Conservation (phyloP, 2,888 invertebrate genomes). For the Melieria crassipennis region DNA sequence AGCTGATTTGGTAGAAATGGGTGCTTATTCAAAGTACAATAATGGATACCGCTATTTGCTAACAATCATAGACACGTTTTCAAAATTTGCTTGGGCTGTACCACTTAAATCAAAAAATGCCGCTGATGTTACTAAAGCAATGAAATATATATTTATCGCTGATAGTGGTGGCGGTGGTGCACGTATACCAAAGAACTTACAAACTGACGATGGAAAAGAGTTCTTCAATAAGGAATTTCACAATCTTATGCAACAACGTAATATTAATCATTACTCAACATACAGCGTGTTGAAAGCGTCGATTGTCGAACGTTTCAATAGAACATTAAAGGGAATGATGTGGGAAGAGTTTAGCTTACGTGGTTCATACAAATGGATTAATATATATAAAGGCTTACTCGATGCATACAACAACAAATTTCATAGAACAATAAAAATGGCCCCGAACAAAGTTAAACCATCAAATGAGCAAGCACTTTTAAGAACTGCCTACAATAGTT, state of each 20-base stretch:
- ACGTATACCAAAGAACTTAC: too few species aligned
- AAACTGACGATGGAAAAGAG: slow-evolving; percentile 13
- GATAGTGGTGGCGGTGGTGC: background rate
- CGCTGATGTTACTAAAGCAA: slow-evolving; percentile 8
- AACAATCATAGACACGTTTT: slow-evolving; percentile 29
- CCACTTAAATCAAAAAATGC: background rate
- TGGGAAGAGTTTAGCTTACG: slow-evolving; percentile 46
- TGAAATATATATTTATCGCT: slow-evolving; percentile 29
- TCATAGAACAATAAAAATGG: slow-evolving; percentile 16
- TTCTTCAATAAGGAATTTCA: slow-evolving; percentile 21
- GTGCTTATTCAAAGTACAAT: slow-evolving; percentile 44
- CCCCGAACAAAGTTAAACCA: slow-evolving; percentile 29
- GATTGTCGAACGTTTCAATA: too few species aligned
- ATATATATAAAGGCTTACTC: slow-evolving; percentile 40
- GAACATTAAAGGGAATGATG: slow-evolving; percentile 20
- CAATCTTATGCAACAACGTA: slow-evolving; percentile 20
- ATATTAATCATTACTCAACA: slow-evolving; percentile 44
- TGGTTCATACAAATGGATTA: slow-evolving; percentile 45
- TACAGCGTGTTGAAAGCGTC: slow-evolving; percentile 27
- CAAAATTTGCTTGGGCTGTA: background rate
- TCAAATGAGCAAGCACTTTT: background rate
- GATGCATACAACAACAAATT: slow-evolving; percentile 44
- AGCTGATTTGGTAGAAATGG: too few species aligned
- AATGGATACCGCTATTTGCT: slow-evolving; percentile 55
- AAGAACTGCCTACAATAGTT: slow-evolving; percentile 3